These are phyloP conservation scores for Pandemis corylana DNA, from an alignment of 2,888 invertebrate species.

Conservation along the genomic window DNA sequence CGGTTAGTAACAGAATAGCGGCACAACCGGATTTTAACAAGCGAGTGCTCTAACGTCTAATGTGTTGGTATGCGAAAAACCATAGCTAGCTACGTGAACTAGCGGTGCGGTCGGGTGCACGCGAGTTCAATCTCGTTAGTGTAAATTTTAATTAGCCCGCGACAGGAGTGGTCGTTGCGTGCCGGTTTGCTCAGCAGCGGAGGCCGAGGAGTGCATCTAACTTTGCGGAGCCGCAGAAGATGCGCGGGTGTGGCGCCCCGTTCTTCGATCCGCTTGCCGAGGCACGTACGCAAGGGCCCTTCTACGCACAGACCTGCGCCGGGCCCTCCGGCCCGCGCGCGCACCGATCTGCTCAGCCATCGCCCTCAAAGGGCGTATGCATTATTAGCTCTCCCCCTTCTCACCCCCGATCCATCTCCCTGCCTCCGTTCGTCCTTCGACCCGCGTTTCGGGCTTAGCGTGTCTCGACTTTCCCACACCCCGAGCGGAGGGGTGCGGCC, in stretches of 20 bases:
- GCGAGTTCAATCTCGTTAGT: conserved; percentile 58
- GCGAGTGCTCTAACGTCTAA: conserved; percentile 49
- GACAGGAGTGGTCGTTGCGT: conserved; percentile 52
- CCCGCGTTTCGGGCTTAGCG: conserved; percentile 51
- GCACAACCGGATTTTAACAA: conserved; percentile 71
- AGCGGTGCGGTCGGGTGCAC: conserved; percentile 52
- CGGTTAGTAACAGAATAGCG: conserved; percentile 72
- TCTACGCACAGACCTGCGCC: conserved; percentile 59
- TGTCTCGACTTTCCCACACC: conserved; percentile 58
- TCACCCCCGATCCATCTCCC: conserved; percentile 49
- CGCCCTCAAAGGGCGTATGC: conserved; percentile 73
- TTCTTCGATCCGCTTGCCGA: conserved; percentile 59
- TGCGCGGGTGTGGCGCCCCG: conserved; percentile 64
- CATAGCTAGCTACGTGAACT: conserved; percentile 48
- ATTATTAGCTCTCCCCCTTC: conserved; percentile 69
- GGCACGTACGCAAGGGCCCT: conserved; percentile 78
- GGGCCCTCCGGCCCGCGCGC: conserved; percentile 70
- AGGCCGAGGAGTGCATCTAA: conserved; percentile 58
- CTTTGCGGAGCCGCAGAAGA: conserved; percentile 56
- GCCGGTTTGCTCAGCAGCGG: conserved; percentile 56
- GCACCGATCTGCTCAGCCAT: conserved; percentile 68
- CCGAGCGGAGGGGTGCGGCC: conserved; percentile 50
- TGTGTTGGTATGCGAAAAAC: conserved; percentile 55
- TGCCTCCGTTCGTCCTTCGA: conserved; percentile 55
- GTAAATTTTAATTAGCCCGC: conserved; percentile 54